Evolutionary conservation across 2,113 vertebrate species (phyloP).

Genomic region (Channa argus): DNA sequence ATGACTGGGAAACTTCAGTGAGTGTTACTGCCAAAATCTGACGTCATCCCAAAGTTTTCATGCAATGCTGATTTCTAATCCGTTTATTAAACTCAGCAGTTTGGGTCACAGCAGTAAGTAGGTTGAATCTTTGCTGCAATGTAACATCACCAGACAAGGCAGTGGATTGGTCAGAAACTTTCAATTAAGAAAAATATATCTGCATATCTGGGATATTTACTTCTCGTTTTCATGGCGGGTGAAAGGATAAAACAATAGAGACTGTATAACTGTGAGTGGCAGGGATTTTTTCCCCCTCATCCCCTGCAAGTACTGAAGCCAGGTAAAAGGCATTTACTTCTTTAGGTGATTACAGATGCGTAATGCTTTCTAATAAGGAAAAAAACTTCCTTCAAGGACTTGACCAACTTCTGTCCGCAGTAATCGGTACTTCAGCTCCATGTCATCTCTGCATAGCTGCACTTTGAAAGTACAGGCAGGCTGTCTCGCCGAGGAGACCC

Average conservation of each 20-base stretch:
- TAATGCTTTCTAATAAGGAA: neutral
- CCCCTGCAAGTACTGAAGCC: too few species aligned
- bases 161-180: too few species aligned
- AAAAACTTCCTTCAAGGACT: neutral
- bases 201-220: too few species aligned
- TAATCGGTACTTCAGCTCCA: neutral
- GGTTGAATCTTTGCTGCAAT: too few species aligned
- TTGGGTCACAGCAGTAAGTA: too few species aligned
- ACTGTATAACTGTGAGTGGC: slow-evolving; percentile 19
- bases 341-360: slow-evolving; percentile 1
- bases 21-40: too few species aligned
- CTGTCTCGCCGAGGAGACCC: neutral
- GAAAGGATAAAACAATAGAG: slow-evolving; percentile 21
- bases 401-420: neutral
- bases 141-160: too few species aligned
- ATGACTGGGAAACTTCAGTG: too few species aligned
- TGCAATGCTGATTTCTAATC: too few species aligned
- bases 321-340: neutral
- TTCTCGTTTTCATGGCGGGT: neutral
- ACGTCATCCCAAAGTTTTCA: too few species aligned
- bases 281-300: neutral
- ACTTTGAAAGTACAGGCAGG: slow-evolving; percentile 13
- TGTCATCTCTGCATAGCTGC: neutral
- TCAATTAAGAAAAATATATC: too few species aligned
- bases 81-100: too few species aligned